Conservation (phyloP, 2,113 vertebrate genomes). For the Bagarius yarrelli region DNA sequence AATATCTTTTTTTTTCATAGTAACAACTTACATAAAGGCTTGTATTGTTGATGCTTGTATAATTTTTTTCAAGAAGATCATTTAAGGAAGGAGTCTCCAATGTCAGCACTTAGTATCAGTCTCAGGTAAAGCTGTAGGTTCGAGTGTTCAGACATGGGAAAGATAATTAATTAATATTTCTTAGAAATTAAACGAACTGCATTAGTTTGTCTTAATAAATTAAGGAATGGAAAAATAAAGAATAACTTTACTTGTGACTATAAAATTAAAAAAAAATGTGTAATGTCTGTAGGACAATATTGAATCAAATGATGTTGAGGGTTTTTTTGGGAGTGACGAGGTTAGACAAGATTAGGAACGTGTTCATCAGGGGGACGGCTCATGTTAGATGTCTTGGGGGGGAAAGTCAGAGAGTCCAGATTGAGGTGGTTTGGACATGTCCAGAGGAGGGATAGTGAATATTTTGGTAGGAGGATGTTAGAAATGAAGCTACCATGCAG, state of each 20-base stretch:
- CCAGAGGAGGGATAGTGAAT: too few species aligned
- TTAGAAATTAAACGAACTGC: background rate
- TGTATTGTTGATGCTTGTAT: background rate
- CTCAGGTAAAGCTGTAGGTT: background rate
- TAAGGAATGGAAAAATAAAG: background rate
- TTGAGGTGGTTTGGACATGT: too few species aligned
- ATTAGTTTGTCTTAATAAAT: background rate
- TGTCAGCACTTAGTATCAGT: background rate
- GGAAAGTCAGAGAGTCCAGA: too few species aligned
- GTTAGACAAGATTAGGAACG: too few species aligned
- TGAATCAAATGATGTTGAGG: too few species aligned
- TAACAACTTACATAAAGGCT: background rate
- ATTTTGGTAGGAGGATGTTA: too few species aligned
- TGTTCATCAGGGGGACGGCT: too few species aligned
- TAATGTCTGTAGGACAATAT: too few species aligned
- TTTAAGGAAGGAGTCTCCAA: background rate
- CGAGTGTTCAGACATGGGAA: background rate
- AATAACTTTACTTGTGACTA: background rate
- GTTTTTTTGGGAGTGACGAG: too few species aligned
- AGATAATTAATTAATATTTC: background rate
- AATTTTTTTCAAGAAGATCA: background rate
- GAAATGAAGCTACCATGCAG: too few species aligned
- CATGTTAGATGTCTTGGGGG: too few species aligned
- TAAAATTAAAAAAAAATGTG: background rate
- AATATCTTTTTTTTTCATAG: background rate